Conservation (phyloP, 2,888 invertebrate genomes). For the Onthophagus sagittarius region DNA sequence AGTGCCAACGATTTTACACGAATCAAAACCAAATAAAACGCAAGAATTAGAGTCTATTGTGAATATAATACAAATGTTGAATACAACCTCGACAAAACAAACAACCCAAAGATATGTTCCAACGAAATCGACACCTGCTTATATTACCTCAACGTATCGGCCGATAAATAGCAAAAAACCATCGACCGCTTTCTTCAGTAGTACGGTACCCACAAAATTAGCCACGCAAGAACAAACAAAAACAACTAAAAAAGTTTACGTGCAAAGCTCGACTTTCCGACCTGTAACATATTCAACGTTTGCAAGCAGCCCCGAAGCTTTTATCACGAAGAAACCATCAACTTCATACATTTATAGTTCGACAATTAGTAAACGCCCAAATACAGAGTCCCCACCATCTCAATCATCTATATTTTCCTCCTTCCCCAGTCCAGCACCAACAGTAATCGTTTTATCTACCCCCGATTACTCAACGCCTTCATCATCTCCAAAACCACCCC, state of each 20-base stretch:
- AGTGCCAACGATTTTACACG: conserved; percentile 54
- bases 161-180: conserved; percentile 46
- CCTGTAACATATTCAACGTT: conserved; percentile 40
- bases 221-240: conserved; percentile 36
- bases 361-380: conserved; percentile 34
- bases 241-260: conserved; percentile 40
- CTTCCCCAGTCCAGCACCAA: conserved; percentile 52
- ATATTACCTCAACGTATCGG: conserved; percentile 26
- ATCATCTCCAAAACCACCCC: conserved; percentile 37
- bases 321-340: conserved; percentile 40
- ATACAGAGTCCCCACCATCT: conserved; percentile 20
- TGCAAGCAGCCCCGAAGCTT: conserved; percentile 36
- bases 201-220: conserved; percentile 40
- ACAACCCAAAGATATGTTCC: conserved; percentile 28
- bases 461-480: conserved; percentile 21
- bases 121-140: conserved; percentile 28
- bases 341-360: conserved; percentile 46
- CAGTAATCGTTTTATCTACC: conserved; percentile 57
- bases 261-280: conserved; percentile 35
- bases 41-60: conserved; percentile 55
- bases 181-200: conserved; percentile 48
- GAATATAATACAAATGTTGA: conserved; percentile 63
- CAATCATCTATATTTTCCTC: conserved; percentile 23
- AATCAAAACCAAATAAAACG: conserved; percentile 40
- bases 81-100: conserved; percentile 35